Evolutionary conservation across 2,888 invertebrate species (phyloP), one percentile per base, ranked within the genome.

Genomic region (Ctena decussata): DNA sequence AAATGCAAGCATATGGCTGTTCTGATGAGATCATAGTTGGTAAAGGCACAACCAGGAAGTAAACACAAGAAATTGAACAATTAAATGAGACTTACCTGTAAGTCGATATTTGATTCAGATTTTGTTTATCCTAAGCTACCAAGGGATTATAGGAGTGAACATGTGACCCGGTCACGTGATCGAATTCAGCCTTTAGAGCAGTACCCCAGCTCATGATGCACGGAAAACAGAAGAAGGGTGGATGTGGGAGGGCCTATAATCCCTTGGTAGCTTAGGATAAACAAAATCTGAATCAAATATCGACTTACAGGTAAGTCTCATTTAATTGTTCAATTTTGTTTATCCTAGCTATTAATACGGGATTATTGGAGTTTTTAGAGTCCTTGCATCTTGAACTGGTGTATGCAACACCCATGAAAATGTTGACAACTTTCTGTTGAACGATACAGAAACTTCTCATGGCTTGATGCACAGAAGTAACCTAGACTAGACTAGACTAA

Each of bases 231-330:
- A 49, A 49, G 21, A 21, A 21, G n/a, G 49, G 11, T 11, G n/a
- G n/a, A 21, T 49, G 18, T 12, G 60, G 79, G 72, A 30, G 72
- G 79, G 79, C 79, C 46, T 72, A 53, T 79, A 53, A 72, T 72
- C 57, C 71, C 49, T 49, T 49, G 57, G 76, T 65, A 76, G 46
- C 53, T 49, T 49, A 44, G 72, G 79, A 57, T 30, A 53, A 71
- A 74, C 69, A 74, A 74, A 73, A 80, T 80, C 57, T 46, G 15
- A 73, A 74, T 80, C 69, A 80, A 80, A 74, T 60, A 37, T 80
- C 80, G 39, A 73, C 74, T 80, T 80, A 65, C 65, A 80, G 72
- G 73, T 73, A 79, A 79, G 73, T 60, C 65, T 79, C 57, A 53
- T 79, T 79, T 73, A 73, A 73, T 73, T 79, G 39, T 32, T 35